A percentile compares a stretch with the other conserved stretches of the same genome.
Evolutionary conservation across 2,113 vertebrate genomes (phyloP).

Genomic region (Narcine bancroftii): DNA sequence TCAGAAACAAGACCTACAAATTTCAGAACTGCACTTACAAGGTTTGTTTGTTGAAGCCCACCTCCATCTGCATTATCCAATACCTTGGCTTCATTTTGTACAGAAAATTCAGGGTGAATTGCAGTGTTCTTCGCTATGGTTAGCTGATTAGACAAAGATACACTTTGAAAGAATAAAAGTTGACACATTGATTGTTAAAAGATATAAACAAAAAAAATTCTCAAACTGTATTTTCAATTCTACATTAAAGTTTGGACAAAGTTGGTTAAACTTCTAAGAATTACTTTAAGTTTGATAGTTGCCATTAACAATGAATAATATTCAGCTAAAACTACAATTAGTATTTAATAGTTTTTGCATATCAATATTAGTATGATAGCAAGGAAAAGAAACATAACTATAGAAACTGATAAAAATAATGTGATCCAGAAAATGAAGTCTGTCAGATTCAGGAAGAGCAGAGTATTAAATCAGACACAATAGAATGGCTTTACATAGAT

Average conservation of each 20-base stretch:
- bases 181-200: constrained; percentile 25
- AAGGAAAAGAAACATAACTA: not conserved
- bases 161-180: constrained; percentile 45
- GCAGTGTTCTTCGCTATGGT: constrained; percentile 52
- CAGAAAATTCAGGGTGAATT: constrained; percentile 60
- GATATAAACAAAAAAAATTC: not conserved
- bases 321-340: too few relatives aligned
- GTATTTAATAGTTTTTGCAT: not conserved
- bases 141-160: constrained; percentile 48
- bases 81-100: constrained; percentile 69
- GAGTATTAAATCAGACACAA: not conserved
- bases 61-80: constrained; percentile 73
- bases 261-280: not conserved
- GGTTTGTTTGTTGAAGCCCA: constrained; percentile 67
- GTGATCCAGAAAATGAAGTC: not conserved
- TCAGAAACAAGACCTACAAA: not conserved
- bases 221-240: not conserved
- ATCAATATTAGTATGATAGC: too few relatives aligned
- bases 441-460: not conserved
- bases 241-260: not conserved
- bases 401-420: not conserved
- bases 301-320: too few relatives aligned
- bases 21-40: constrained; percentile 60
- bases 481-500: not conserved
- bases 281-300: not conserved